phyloP scores from a whole-genome alignment of 2,888 invertebrate genomes.

The Poecilus cupreus region DNA sequence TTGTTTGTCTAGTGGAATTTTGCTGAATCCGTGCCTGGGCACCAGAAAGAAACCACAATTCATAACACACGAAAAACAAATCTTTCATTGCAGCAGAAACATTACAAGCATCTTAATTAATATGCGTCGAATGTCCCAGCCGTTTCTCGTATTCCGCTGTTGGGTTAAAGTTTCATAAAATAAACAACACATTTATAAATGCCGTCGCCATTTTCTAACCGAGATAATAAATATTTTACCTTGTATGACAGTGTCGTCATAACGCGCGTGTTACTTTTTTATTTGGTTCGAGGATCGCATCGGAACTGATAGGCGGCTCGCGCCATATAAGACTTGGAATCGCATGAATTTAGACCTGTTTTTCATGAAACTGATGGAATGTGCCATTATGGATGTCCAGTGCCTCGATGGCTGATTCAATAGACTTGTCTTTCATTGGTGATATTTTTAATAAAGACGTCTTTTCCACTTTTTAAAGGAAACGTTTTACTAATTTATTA shows the following conservation, averaged over 20 bases:
- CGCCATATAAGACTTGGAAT: constrained; percentile 50
- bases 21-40: too few species aligned
- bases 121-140: constrained; percentile 40
- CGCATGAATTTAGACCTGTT: constrained; percentile 49
- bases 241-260: constrained; percentile 55
- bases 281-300: background rate
- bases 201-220: constrained; percentile 52
- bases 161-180: constrained; percentile 53
- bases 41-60: background rate
- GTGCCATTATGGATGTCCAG: constrained; percentile 23
- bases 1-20: too few species aligned
- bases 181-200: constrained; percentile 57
- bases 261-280: constrained; percentile 43
- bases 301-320: background rate
- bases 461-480: constrained; percentile 8
- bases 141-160: constrained; percentile 38
- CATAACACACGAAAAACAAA: constrained; percentile 23
- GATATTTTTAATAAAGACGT: constrained; percentile 38
- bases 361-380: constrained; percentile 49
- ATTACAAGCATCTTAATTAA: constrained; percentile 44
- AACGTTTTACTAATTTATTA: background rate
- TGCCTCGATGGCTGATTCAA: background rate
- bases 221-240: constrained; percentile 57
- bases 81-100: background rate
- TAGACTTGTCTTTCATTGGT: constrained; percentile 24